Evolutionary conservation across 2,113 vertebrate genomes (phyloP).

Genomic region (Ranitomeya imitator): DNA sequence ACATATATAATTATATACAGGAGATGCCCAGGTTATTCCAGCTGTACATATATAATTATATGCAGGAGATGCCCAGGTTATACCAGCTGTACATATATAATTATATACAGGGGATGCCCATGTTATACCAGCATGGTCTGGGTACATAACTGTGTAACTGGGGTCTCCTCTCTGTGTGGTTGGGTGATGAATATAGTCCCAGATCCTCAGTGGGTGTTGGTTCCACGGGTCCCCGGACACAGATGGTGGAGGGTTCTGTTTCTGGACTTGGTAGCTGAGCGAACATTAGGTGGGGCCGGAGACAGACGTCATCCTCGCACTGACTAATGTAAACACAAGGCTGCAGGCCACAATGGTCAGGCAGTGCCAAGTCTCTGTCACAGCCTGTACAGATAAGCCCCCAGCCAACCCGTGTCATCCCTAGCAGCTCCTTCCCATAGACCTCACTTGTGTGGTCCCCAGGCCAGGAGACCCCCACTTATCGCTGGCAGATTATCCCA

Average conservation of each 20-base stretch:
- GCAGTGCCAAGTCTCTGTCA: neutral
- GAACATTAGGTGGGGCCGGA: constrained; percentile 38
- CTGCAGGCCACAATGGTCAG: neutral
- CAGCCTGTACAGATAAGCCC: neutral
- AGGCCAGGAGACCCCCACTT: neutral
- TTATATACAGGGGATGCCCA: no score
- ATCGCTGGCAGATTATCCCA: neutral
- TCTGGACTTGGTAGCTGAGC: neutral
- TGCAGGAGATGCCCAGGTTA: no score
- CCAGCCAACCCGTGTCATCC: neutral
- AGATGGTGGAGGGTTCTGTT: neutral
- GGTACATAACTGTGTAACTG: no score
- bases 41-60: no score
- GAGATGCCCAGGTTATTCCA: no score
- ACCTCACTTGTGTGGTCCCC: neutral
- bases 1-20: no score
- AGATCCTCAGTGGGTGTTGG: no score
- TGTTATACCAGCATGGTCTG: no score
- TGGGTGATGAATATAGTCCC: no score
- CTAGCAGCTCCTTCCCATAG: neutral
- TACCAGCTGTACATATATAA: no score
- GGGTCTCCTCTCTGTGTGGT: no score
- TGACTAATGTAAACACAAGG: constrained; percentile 20
- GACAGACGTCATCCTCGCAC: neutral
- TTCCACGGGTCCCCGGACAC: neutral